phyloP scores from a whole-genome alignment of 2,888 invertebrate genomes.

The Syritta pipiens region DNA sequence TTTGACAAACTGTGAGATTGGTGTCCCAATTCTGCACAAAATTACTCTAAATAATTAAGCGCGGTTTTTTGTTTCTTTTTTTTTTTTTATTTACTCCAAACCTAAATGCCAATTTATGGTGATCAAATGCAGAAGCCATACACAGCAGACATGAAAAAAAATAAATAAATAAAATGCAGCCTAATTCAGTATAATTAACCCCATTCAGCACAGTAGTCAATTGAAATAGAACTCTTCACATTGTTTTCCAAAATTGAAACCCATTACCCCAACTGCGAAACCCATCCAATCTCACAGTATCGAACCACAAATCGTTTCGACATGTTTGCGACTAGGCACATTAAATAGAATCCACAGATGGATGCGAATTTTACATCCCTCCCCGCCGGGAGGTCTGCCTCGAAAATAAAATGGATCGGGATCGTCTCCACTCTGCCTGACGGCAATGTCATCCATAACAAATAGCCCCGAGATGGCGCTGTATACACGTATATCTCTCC shows the following conservation, averaged over 20 bases:
- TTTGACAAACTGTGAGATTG: slow-evolving; percentile 18
- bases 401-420: too few species aligned
- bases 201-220: slow-evolving; percentile 11
- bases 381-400: neutral
- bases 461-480: slow-evolving; percentile 31
- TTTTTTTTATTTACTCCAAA: neutral
- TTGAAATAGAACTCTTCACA: slow-evolving; percentile 7
- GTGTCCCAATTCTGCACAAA: slow-evolving; percentile 1
- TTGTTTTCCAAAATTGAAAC: slow-evolving; percentile 5
- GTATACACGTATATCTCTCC: neutral
- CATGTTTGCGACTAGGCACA: slow-evolving; percentile 14
- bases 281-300: slow-evolving; percentile 11
- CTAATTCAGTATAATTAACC: slow-evolving; percentile 26
- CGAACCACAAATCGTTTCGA: slow-evolving; percentile 18
- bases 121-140: too few species aligned
- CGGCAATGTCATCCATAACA: slow-evolving; percentile 39
- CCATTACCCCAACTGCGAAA: slow-evolving; percentile 1
- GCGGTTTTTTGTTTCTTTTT: neutral
- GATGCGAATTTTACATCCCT: slow-evolving; percentile 26
- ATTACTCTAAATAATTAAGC: slow-evolving; percentile 4
- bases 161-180: neutral
- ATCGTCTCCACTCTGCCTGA: slow-evolving; percentile 9
- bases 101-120: too few species aligned
- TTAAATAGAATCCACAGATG: slow-evolving; percentile 14
- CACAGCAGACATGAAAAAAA: neutral